These are phyloP conservation scores for Muschampia plurimacula DNA, from an alignment of 2,888 invertebrate genomes.

Conservation along the genomic window DNA sequence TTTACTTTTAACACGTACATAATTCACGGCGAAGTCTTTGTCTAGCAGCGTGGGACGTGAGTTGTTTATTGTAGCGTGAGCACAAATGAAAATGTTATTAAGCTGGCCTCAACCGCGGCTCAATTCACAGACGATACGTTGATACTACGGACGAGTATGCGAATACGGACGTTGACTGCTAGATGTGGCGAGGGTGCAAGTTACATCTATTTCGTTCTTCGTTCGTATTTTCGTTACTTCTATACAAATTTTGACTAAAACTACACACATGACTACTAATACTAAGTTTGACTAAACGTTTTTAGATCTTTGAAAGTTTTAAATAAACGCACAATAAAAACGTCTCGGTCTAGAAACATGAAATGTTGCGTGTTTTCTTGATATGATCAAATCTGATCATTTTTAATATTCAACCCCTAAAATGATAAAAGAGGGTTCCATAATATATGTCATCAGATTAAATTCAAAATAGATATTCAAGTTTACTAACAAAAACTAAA, in stretches of 20 bases:
- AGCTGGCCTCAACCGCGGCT: conserved; percentile 64
- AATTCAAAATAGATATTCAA: too few species aligned
- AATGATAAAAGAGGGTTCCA: too few species aligned
- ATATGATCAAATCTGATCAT: too few species aligned
- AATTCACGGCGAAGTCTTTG: conserved; percentile 84
- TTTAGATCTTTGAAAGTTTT: too few species aligned
- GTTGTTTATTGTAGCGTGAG: conserved; percentile 84
- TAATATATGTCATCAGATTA: too few species aligned
- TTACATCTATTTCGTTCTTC: not conserved
- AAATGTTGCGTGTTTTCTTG: too few species aligned
- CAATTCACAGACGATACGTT: conserved; percentile 44
- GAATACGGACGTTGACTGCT: not conserved
- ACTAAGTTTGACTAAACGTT: too few species aligned
- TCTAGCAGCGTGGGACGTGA: conserved; percentile 84
- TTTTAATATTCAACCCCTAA: too few species aligned
- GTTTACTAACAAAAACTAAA: too few species aligned
- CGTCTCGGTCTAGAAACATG: too few species aligned
- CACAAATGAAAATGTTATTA: conserved; percentile 85
- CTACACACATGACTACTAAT: not conserved
- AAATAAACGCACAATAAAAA: too few species aligned
- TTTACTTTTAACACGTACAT: conserved; percentile 86
- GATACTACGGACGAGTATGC: not conserved
- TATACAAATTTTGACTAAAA: not conserved
- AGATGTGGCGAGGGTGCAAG: conserved; percentile 3
- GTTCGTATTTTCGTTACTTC: not conserved